Base-by-base conservation (phyloP, 1,140 invertebrate species). In the Ylistrum balloti region DNA sequence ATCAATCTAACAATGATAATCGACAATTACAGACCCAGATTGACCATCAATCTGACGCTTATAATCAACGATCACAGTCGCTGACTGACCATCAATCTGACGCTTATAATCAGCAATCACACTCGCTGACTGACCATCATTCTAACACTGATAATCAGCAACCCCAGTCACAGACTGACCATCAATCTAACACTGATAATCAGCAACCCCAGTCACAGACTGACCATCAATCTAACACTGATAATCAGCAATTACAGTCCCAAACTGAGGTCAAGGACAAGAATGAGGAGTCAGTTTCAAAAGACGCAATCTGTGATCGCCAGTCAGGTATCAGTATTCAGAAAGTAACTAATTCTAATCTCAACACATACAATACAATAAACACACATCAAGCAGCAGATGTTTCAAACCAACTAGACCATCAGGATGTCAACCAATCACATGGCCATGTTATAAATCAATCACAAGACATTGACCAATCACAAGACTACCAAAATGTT, bases 341-440 rank as follows among this genome's bases (percentile, higher is more conserved):
- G 22, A 28, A 22, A 74, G 56, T 74, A n/a, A 74, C 56, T n/a
- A 38, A 38, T n/a, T 74, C 56, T 11, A 28, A 74, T 74, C 1
- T n/a, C n/a, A 74, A 74, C n/a, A 74, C 22, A 74, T 74, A n/a
- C 28, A 74, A 9, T 74, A 17, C n/a, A 74, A 17, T 17, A 74
- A 74, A 74, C 56, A 1, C 56, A n/a, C n/a, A n/a, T n/a, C n/a
- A n/a, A n/a, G n/a, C n/a, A n/a, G n/a, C n/a, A 28, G 13, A 1
- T 74, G 17, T 22, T 56, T 11, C 2, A 20, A 56, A 56, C 45
- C 56, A 74, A 48, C 33, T 33, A 85, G 28, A n/a, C n/a, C n/a
- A 85, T 38, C 35, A 89, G 17, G 41, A 41, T 33, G 20, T 86
- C 35, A 86, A 86, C 2, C 33, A 85, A 41, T 33, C 85, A 90